Evolutionary conservation across 2,888 invertebrate genomes (phyloP).

Genomic region (Drosophila merina): DNA sequence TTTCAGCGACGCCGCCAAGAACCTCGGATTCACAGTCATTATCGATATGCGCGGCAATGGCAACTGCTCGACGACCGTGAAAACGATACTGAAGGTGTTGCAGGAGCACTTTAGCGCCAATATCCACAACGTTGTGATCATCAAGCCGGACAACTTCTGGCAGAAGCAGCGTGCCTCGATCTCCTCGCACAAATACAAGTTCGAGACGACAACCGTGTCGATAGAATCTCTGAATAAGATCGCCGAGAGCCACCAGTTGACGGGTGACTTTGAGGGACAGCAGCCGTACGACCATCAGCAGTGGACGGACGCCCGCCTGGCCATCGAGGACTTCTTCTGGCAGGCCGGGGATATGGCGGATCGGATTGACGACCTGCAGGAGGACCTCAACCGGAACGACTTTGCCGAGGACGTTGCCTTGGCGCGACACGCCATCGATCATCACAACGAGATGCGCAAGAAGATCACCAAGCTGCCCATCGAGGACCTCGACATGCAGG

Average conservation of each 20-base stretch:
- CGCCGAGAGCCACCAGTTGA: constrained; percentile 96
- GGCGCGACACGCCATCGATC: constrained; percentile 95
- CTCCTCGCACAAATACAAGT: constrained; percentile 99
- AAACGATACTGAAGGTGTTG: constrained; percentile 97
- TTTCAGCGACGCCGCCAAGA: constrained; percentile 83
- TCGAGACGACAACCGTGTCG: constrained; percentile 99
- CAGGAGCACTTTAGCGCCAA: constrained; percentile 97
- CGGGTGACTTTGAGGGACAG: constrained; percentile 96
- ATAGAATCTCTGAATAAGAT: constrained; percentile 96
- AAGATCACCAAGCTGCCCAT: constrained; percentile 96
- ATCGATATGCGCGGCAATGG: constrained; percentile 98
- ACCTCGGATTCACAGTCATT: constrained; percentile 96
- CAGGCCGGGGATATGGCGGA: constrained; percentile 97
- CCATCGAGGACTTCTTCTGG: constrained; percentile 98
- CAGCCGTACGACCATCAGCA: constrained; percentile 97
- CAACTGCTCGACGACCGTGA: constrained; percentile 94
- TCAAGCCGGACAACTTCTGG: constrained; percentile 99
- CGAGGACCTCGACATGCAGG: constrained; percentile 95
- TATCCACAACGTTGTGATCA: constrained; percentile 97
- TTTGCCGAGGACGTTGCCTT: constrained; percentile 97
- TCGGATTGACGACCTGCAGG: constrained; percentile 95
- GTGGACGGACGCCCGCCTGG: constrained; percentile 97
- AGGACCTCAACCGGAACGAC: constrained; percentile 95
- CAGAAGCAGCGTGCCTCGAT: constrained; percentile 99
- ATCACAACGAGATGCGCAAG: constrained; percentile 97